Conservation (phyloP, 35 echinoderm and acorn worm species). For the Antedon bifida region DNA sequence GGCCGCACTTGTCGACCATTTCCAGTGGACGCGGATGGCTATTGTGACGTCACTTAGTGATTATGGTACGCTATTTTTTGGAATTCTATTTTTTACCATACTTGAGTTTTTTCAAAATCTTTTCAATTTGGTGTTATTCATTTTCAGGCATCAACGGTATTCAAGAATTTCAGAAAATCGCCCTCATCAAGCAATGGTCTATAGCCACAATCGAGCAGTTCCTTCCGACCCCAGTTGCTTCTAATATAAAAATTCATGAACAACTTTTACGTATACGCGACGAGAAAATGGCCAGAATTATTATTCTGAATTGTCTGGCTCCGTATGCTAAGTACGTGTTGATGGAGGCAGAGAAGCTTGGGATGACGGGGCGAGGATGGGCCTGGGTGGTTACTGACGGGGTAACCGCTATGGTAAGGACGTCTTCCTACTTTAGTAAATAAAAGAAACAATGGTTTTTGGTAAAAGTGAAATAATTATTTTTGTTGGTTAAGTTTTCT, state of each 20-base stretch:
- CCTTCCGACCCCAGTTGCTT: not conserved
- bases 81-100: no score
- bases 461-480: no score
- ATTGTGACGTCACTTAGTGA: slow-evolving; percentile 12
- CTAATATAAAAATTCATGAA: not conserved
- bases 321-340: not conserved
- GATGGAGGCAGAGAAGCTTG: not conserved
- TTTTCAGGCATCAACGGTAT: slow-evolving; percentile 5
- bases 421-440: not conserved
- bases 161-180: slow-evolving; percentile 5
- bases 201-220: not conserved
- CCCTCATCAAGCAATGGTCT: not conserved
- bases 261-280: not conserved
- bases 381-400: slow-evolving; percentile 9
- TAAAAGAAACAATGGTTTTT: no score
- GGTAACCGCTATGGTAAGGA: not conserved
- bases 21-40: not conserved
- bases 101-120: no score
- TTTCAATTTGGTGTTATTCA: no score
- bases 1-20: not conserved
- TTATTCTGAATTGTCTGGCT: slow-evolving; percentile 6
- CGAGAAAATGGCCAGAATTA: not conserved
- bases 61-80: not conserved
- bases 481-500: no score
- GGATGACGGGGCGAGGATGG: slow-evolving; percentile 3